phyloP scores from a whole-genome alignment of 1,140 invertebrate species.

The Carcinoscorpius rotundicauda region DNA sequence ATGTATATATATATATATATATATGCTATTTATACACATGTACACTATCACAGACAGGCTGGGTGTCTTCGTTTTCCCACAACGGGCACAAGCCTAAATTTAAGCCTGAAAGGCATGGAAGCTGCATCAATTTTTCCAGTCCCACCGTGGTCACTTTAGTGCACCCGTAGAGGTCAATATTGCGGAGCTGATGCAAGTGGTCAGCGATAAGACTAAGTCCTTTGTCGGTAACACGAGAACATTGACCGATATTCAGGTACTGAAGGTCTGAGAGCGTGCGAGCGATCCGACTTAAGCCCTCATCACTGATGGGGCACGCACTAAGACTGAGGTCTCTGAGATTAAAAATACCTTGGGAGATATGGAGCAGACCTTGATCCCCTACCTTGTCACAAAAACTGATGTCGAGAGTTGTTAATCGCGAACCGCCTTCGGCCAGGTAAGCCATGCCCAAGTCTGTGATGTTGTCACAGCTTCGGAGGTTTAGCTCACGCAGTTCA shows the following conservation, averaged over 20 bases:
- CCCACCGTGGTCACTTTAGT: constrained; percentile 74
- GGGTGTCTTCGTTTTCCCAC: no score
- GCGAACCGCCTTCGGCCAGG: constrained; percentile 62
- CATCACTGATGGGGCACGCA: constrained; percentile 85
- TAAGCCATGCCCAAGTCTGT: constrained; percentile 83
- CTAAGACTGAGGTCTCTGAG: constrained; percentile 70
- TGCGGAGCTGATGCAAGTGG: constrained; percentile 54
- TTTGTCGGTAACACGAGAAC: constrained; percentile 72
- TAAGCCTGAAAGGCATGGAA: constrained; percentile 65
- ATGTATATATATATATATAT: no score
- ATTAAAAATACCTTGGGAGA: constrained; percentile 73
- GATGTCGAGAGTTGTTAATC: constrained; percentile 68
- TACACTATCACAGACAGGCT: no score
- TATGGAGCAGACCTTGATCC: constrained; percentile 71
- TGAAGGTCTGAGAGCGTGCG: constrained; percentile 69
- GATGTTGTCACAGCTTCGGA: constrained; percentile 85
- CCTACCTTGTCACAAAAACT: constrained; percentile 93
- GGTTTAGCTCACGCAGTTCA: constrained; percentile 67
- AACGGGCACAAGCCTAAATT: constrained; percentile 79
- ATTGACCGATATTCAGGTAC: constrained; percentile 87
- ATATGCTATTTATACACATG: no score
- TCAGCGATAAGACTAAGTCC: constrained; percentile 69
- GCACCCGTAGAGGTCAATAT: constrained; percentile 90
- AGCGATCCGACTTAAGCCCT: constrained; percentile 71
- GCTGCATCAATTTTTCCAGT: constrained; percentile 71